A percentile compares a stretch with the other conserved stretches of the same genome.
Conservation (phyloP, 2,888 invertebrate species). For the Kuschelorhynchus macadamiae region DNA sequence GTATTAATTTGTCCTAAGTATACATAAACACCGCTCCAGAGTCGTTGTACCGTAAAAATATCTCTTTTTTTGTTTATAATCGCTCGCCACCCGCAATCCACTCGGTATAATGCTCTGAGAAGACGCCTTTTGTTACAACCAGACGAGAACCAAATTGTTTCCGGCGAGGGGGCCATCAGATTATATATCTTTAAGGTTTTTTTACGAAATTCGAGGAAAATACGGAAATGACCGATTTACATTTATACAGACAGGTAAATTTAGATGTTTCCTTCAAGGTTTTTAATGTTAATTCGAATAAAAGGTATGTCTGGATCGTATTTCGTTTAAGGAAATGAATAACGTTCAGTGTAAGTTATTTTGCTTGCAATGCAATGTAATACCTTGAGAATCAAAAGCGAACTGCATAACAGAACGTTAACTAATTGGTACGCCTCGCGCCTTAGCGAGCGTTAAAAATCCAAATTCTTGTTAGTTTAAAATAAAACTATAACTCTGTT, state of each 20-base stretch:
- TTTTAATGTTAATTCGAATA: constrained; percentile 22
- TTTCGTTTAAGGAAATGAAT: too few relatives aligned
- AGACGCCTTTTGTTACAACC: constrained; percentile 48
- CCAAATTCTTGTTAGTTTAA: too few relatives aligned
- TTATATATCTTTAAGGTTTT: constrained; percentile 39
- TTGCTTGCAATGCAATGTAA: too few relatives aligned
- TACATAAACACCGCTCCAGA: constrained; percentile 45
- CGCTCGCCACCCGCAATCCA: constrained; percentile 49
- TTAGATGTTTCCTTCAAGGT: constrained; percentile 26
- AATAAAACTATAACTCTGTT: too few relatives aligned
- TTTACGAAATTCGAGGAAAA: constrained; percentile 43
- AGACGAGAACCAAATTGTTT: constrained; percentile 50
- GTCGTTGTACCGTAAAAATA: constrained; percentile 46
- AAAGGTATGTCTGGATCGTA: too few relatives aligned
- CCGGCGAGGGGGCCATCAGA: constrained; percentile 44
- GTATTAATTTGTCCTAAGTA: constrained; percentile 49
- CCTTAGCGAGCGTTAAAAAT: too few relatives aligned
- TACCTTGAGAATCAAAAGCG: too few relatives aligned
- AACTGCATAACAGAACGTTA: too few relatives aligned
- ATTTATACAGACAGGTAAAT: constrained; percentile 28
- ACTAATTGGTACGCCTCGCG: too few relatives aligned
- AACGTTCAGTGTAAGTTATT: too few relatives aligned
- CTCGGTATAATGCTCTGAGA: constrained; percentile 48
- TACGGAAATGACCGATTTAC: constrained; percentile 41
- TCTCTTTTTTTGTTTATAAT: constrained; percentile 49